Base-by-base conservation (phyloP, 2,797 vertebrate genomes). In the Siniperca obscura region DNA sequence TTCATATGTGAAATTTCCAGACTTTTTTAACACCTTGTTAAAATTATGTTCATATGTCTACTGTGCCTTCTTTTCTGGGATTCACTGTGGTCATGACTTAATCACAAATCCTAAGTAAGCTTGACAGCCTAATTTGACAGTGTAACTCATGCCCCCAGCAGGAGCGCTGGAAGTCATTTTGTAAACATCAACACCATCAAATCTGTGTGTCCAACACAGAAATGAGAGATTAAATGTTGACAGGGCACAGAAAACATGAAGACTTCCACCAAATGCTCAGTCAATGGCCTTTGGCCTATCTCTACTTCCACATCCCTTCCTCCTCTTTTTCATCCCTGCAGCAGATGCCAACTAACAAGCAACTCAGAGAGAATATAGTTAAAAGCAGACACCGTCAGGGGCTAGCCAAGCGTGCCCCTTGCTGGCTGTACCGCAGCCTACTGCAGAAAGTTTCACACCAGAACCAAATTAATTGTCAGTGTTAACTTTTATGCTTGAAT, bases 341-440 rank as follows among this genome's bases (percentile, higher is more conserved):
- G 87, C 85, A 80, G 86, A 86, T 76, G 80, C 78, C 87, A 74
- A 76, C 86, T 93, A 93, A 92, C 90, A 90, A 93, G 89, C 74
- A 83, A 50, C 79, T 82, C 62, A 44, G 74, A 84, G 64, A 70
- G 80, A 85, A 70, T 71, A 84, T 70, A 83, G 78, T 83, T 61
- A 75, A 78, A 72, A 77, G 75, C 77, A 86, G 87, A 80, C 74
- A 68, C 60, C 78, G 78, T 80, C 68, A 74, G 71, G 42, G 69
- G 65, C 72, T 62, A 81, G 87, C 74, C 74, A 80, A 89, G 85
- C 78, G 10, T 84, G 68, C 64, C 76, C 69, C 69, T 85, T 16
- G 34, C 76, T 75, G 81, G 69, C 84, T 76, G 71, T 60, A 52
- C 68, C 13, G 34, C 66, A 79, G 76, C 73, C 73, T 71, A 36